These are phyloP conservation scores for Liodrosophila aerea DNA, from an alignment of 2,888 invertebrate species.

Conservation along the genomic window DNA sequence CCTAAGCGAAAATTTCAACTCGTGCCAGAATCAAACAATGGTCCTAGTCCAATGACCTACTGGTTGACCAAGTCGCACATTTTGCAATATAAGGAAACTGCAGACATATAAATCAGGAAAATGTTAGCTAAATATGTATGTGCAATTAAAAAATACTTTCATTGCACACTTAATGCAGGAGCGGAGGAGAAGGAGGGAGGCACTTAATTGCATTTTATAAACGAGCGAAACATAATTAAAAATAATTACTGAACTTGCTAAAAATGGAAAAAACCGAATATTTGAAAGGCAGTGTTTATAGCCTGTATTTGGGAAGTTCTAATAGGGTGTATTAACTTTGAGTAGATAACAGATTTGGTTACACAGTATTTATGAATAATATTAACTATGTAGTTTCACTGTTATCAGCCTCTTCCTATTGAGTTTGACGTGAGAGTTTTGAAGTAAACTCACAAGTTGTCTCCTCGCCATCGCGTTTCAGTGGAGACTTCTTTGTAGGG, in stretches of 20 bases:
- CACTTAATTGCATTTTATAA: constrained; percentile 47
- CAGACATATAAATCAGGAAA: constrained; percentile 34
- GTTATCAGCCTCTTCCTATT: too few relatives aligned
- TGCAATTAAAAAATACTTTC: constrained; percentile 50
- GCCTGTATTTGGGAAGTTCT: too few relatives aligned
- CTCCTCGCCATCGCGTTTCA: too few relatives aligned
- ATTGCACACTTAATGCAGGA: background rate
- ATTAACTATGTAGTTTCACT: too few relatives aligned
- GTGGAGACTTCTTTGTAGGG: too few relatives aligned
- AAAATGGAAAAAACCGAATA: too few relatives aligned
- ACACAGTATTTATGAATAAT: too few relatives aligned
- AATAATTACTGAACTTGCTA: constrained; percentile 11
- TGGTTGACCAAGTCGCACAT: constrained; percentile 23
- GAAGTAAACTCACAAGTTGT: too few relatives aligned
- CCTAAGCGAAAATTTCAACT: constrained; percentile 18
- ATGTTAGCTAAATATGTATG: constrained; percentile 39
- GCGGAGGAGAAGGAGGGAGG: background rate
- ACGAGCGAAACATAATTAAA: constrained; percentile 20
- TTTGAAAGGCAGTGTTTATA: too few relatives aligned
- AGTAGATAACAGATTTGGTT: too few relatives aligned
- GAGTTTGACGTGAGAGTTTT: too few relatives aligned
- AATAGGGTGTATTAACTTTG: too few relatives aligned
- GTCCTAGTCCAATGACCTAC: constrained; percentile 14
- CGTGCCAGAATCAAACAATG: constrained; percentile 31
- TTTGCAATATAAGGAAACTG: constrained; percentile 25